phyloP scores from a whole-genome alignment of 2,113 vertebrate species.

The Oryzias woworae region DNA sequence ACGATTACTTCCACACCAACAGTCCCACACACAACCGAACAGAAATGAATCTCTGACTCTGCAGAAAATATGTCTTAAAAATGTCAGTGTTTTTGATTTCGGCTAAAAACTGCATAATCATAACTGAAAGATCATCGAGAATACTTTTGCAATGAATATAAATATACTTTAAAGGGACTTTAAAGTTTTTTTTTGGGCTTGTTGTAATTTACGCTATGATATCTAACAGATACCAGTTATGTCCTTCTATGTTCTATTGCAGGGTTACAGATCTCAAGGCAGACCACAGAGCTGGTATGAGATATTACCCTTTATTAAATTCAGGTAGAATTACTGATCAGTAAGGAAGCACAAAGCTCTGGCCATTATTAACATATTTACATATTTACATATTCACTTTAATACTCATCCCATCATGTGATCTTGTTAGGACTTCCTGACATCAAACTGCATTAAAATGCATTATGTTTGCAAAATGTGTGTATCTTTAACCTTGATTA shows the following conservation, averaged over 20 bases:
- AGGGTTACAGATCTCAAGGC: conserved; percentile 38
- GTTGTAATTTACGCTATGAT: no score
- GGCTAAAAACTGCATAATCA: no score
- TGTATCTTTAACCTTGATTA: neutral
- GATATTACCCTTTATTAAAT: conserved; percentile 68
- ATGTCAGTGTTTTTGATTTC: no score
- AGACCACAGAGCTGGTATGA: conserved; percentile 55
- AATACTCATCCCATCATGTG: neutral
- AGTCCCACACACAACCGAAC: no score
- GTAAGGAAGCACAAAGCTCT: conserved; percentile 43
- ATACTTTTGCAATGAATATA: no score
- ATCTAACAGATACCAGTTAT: neutral
- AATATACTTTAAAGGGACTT: no score
- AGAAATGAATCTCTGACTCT: no score
- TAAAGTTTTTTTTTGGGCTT: no score
- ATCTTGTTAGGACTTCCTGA: neutral
- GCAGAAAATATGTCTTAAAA: no score
- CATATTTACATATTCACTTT: no score
- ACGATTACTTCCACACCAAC: no score
- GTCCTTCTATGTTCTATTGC: neutral
- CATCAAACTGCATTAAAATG: neutral
- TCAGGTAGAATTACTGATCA: conserved; percentile 60
- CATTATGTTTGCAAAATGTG: neutral
- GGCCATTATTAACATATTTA: conserved; percentile 16
- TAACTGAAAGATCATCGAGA: no score